Evolutionary conservation across 2,113 vertebrate genomes (phyloP).

Genomic region (Cinclus mexicanus): DNA sequence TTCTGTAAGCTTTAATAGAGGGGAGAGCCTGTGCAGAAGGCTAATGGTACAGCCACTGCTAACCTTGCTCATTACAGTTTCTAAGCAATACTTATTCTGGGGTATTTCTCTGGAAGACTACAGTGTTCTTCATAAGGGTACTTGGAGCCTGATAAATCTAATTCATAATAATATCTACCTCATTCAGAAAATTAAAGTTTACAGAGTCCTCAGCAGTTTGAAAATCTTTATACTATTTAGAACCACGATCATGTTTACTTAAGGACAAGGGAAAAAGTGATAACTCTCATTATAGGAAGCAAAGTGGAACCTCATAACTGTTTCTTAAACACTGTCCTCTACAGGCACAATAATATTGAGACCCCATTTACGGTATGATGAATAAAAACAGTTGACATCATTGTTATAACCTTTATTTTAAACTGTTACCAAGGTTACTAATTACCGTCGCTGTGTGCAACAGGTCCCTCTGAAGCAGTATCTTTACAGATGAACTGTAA

Average conservation of each 20-base stretch:
- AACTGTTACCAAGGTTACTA: slow-evolving; percentile 97
- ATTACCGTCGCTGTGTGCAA: slow-evolving; percentile 91
- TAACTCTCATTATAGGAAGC: not conserved
- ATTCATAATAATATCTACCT: slow-evolving; percentile 40
- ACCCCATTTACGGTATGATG: slow-evolving; percentile 62
- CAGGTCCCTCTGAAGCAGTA: slow-evolving; percentile 89
- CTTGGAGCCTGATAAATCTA: slow-evolving; percentile 42
- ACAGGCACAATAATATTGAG: slow-evolving; percentile 33
- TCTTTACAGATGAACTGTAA: slow-evolving; percentile 81
- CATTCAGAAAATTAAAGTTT: slow-evolving; percentile 60
- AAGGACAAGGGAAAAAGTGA: slow-evolving; percentile 16
- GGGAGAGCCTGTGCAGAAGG: slow-evolving; percentile 38
- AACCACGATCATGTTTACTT: not conserved
- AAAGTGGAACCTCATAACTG: not conserved
- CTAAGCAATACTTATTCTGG: slow-evolving; percentile 58
- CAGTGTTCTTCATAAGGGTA: slow-evolving; percentile 20
- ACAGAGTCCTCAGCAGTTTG: slow-evolving; percentile 38
- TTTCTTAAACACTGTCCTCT: slow-evolving; percentile 48
- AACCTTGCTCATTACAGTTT: slow-evolving; percentile 52
- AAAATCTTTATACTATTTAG: slow-evolving; percentile 28
- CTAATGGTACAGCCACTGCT: slow-evolving; percentile 47
- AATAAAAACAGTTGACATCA: slow-evolving; percentile 82
- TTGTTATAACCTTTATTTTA: slow-evolving; percentile 91
- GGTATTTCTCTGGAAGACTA: slow-evolving; percentile 43
- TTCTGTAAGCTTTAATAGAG: slow-evolving; percentile 28